Conservation (phyloP, 2,113 vertebrate species). For the Phaethornis superciliosus region DNA sequence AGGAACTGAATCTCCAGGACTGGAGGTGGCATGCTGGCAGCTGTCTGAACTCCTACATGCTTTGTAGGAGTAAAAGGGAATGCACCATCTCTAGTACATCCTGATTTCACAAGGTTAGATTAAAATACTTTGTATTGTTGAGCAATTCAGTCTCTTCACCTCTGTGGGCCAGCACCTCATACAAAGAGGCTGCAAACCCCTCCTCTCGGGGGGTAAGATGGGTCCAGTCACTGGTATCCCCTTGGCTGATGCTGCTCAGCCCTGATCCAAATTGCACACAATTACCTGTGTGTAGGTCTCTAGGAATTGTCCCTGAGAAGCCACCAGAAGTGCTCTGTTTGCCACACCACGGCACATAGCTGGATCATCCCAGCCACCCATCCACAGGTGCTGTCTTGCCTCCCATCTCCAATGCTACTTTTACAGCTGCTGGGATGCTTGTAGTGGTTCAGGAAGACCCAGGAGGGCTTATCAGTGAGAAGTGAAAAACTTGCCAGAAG, state of each 20-base stretch:
- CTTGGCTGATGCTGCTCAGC: background rate
- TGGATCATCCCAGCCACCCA: background rate
- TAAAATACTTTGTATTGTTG: background rate
- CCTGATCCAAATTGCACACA: background rate
- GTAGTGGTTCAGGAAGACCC: accelerated
- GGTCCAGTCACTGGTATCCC: too few relatives aligned
- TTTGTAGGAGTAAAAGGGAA: slow-evolving; percentile 30
- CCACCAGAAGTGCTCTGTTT: background rate
- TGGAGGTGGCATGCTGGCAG: background rate
- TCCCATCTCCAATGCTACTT: background rate
- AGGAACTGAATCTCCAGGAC: background rate
- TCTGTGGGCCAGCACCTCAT: background rate
- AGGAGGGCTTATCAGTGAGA: background rate
- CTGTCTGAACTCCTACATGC: background rate
- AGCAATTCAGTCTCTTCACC: background rate
- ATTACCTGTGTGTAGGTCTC: accelerated
- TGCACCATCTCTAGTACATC: slow-evolving; percentile 5
- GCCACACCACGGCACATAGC: background rate
- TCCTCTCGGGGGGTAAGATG: background rate
- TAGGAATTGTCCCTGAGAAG: background rate
- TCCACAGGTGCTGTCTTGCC: background rate
- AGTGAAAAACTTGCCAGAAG: background rate
- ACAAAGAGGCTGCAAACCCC: background rate
- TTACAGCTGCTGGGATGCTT: background rate
- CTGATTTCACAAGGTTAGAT: slow-evolving; percentile 51